A percentile compares a stretch with the other conserved stretches of the same genome.
These are phyloP conservation scores for Saguinus midas DNA, from an alignment of 2,113 vertebrate species.

Conservation along the genomic window DNA sequence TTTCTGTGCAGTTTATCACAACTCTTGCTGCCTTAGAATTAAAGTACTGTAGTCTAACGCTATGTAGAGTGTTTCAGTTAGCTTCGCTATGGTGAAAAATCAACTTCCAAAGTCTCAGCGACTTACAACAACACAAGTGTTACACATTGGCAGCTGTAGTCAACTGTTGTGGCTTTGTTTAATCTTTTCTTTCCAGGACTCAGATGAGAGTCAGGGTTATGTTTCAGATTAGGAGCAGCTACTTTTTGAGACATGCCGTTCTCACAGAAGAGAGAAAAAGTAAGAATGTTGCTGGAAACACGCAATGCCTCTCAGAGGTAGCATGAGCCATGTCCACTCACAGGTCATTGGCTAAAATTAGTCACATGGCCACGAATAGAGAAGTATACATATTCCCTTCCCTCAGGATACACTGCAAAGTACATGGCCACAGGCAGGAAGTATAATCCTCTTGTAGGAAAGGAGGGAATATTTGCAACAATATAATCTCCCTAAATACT, in stretches of 20 bases:
- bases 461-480: constrained; percentile 46
- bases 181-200: not conserved
- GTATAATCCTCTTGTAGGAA: not conserved
- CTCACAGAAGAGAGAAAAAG: not conserved
- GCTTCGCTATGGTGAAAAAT: not conserved
- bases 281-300: not conserved
- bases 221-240: not conserved
- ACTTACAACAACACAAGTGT: not conserved
- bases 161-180: not conserved
- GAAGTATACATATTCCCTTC: not conserved
- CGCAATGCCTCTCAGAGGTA: not conserved
- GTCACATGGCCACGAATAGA: not conserved
- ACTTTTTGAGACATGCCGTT: not conserved
- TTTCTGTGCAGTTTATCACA: not conserved
- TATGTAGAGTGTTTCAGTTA: not conserved
- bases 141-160: rapidly evolving
- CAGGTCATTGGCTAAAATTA: not conserved
- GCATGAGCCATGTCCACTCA: not conserved
- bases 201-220: not conserved
- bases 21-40: not conserved
- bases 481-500: constrained; percentile 8
- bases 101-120: not conserved
- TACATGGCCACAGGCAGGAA: not conserved
- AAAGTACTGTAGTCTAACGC: not conserved
- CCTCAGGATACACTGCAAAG: not conserved